Evolutionary conservation across 2,113 vertebrate species (phyloP).

Genomic region (Trichechus manatus): DNA sequence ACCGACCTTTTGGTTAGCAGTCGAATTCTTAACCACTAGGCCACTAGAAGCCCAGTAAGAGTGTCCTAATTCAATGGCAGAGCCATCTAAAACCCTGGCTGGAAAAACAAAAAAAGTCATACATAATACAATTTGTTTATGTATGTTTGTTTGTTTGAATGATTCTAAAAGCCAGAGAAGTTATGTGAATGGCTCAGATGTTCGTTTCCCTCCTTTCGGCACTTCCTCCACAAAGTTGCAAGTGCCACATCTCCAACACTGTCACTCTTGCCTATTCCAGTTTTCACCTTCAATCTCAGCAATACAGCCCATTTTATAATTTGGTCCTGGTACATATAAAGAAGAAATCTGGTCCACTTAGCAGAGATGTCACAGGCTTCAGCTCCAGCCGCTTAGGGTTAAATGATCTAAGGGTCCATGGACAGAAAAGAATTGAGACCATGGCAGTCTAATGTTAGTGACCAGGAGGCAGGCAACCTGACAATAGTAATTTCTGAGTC

Average conservation of each 20-base stretch:
- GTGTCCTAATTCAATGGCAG: slow-evolving; percentile 1
- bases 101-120: not conserved
- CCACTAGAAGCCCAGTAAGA: not conserved
- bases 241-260: not conserved
- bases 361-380: not conserved
- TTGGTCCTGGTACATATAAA: not conserved
- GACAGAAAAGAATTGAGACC: not conserved
- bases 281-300: not conserved
- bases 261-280: not conserved
- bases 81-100: not conserved
- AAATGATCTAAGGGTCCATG: not conserved
- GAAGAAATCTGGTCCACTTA: not conserved
- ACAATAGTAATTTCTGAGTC: not conserved
- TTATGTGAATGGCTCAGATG: not conserved
- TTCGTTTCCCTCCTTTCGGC: not conserved
- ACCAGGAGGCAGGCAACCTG: not conserved
- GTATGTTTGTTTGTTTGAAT: not conserved
- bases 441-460: not conserved
- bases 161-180: not conserved
- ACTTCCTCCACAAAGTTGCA: not conserved
- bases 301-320: not conserved
- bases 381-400: not conserved
- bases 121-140: not conserved
- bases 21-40: too few relatives aligned
- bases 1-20: too few relatives aligned